phyloP scores from a whole-genome alignment of 2,113 vertebrate genomes.

The Chionodraco myersi region DNA sequence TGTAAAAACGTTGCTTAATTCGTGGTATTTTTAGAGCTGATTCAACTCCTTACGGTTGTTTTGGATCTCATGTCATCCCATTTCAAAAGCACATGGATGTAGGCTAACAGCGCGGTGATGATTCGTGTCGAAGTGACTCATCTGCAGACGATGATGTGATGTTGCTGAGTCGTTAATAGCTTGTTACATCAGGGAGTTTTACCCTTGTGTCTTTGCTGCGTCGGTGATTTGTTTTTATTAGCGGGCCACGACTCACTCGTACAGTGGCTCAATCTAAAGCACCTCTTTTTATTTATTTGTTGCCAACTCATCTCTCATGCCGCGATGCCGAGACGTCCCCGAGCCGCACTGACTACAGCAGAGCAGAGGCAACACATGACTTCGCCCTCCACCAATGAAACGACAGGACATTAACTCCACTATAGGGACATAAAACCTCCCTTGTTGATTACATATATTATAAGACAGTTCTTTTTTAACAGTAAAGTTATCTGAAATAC shows the following conservation, averaged over 20 bases:
- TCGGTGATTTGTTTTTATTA: constrained; percentile 59
- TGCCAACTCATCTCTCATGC: constrained; percentile 67
- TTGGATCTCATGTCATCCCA: background rate
- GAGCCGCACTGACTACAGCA: constrained; percentile 61
- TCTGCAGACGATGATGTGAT: constrained; percentile 33
- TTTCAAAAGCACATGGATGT: constrained; percentile 39
- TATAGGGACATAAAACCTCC: background rate
- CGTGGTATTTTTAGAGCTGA: constrained; percentile 52
- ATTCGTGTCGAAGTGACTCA: constrained; percentile 41
- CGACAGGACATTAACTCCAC: constrained; percentile 24
- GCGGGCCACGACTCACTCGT: constrained; percentile 32
- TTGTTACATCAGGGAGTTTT: constrained; percentile 36
- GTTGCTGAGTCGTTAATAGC: constrained; percentile 44
- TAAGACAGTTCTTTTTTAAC: no score
- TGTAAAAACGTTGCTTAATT: constrained; percentile 24
- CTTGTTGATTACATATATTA: no score
- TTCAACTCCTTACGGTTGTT: constrained; percentile 22
- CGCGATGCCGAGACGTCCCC: constrained; percentile 67
- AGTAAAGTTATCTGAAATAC: no score
- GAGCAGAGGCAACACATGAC: constrained; percentile 56
- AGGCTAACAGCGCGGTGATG: background rate
- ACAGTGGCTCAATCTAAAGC: constrained; percentile 52
- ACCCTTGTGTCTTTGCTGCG: constrained; percentile 57
- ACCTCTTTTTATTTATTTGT: constrained; percentile 43
- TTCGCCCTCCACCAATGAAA: constrained; percentile 55